Conservation (phyloP, 2,888 invertebrate genomes). For the Drosophila prolongata region DNA sequence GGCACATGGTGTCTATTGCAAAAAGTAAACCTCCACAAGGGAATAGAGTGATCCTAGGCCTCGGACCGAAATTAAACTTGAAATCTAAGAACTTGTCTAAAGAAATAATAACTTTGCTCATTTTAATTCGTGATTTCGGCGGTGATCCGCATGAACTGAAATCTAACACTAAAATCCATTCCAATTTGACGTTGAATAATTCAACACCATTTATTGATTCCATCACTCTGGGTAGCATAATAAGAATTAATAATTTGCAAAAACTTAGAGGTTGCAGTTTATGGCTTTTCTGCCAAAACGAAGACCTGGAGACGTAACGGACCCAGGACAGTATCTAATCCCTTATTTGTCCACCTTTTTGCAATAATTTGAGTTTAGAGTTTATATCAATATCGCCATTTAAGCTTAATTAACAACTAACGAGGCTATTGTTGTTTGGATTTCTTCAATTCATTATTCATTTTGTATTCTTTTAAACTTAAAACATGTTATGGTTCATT, state of each 20-base stretch:
- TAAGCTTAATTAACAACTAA: conserved; percentile 65
- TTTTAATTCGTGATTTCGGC: neutral
- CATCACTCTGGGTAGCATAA: neutral
- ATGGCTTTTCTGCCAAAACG: neutral
- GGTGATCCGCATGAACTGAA: neutral
- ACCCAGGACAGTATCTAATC: neutral
- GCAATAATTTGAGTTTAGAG: conserved; percentile 67
- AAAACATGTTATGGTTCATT: conserved; percentile 12
- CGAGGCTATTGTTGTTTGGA: conserved; percentile 75
- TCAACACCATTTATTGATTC: neutral
- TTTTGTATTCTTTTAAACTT: conserved; percentile 33
- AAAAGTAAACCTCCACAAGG: conserved; percentile 38
- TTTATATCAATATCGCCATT: conserved; percentile 45
- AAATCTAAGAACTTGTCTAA: too few relatives aligned
- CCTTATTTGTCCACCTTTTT: conserved; percentile 46
- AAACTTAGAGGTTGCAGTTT: neutral
- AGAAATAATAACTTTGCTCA: too few relatives aligned
- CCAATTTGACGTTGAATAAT: neutral
- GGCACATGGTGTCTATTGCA: conserved; percentile 80
- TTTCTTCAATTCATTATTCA: conserved; percentile 3
- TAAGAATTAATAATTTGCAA: too few relatives aligned
- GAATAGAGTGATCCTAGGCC: conserved; percentile 14
- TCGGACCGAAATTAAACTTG: conserved; percentile 1
- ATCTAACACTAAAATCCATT: neutral
- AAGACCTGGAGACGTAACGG: neutral